Conservation (phyloP, 1,140 invertebrate genomes). For the Teleogryllus occipitalis region DNA sequence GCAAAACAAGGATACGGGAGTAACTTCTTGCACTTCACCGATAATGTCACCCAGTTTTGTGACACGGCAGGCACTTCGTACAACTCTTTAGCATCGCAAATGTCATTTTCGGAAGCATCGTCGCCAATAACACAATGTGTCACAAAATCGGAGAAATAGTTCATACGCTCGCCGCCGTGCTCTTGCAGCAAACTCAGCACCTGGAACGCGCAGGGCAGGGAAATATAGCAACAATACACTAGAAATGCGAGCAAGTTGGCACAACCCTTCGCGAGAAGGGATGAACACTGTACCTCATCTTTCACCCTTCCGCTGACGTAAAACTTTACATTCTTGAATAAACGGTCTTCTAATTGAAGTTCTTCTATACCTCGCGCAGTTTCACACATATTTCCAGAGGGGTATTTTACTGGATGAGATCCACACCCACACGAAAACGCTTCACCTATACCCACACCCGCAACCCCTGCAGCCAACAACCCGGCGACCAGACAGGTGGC, state of each 20-base stretch:
- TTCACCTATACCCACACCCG: no score
- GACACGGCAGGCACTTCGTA: slow-evolving; percentile 84
- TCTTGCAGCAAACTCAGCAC: slow-evolving; percentile 12
- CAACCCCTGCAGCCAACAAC: no score
- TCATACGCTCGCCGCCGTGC: slow-evolving; percentile 17
- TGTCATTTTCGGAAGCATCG: slow-evolving; percentile 66
- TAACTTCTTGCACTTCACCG: slow-evolving; percentile 52
- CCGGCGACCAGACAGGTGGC: no score
- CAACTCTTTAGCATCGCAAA: slow-evolving; percentile 77
- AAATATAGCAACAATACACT: not conserved
- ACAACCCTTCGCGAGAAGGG: not conserved
- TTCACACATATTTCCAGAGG: slow-evolving; percentile 7
- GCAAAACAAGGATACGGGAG: slow-evolving; percentile 57
- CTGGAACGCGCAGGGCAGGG: not conserved
- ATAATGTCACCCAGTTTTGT: slow-evolving; percentile 73
- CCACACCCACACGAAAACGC: no score
- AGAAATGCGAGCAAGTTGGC: not conserved
- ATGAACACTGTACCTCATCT: not conserved
- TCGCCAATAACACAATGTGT: slow-evolving; percentile 81
- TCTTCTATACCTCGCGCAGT: not conserved
- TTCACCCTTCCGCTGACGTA: slow-evolving; percentile 12
- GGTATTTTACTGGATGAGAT: no score
- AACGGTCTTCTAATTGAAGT: not conserved
- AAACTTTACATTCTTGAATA: slow-evolving; percentile 17
- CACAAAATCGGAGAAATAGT: slow-evolving; percentile 57